Conservation (phyloP, 1,140 invertebrate genomes). For the Psilanteris sp. region DNA sequence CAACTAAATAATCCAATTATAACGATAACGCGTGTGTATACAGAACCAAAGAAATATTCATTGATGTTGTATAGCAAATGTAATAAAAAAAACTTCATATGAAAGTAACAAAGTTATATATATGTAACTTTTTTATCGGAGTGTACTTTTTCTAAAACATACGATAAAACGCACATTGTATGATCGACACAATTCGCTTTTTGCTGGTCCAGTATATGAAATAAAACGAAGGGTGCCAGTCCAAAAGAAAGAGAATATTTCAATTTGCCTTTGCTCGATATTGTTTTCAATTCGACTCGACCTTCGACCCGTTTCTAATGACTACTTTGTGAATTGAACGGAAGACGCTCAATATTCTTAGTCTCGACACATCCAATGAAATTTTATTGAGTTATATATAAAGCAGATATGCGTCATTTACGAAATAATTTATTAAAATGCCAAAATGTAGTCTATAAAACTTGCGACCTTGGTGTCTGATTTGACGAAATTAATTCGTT, state of each 20-base stretch:
- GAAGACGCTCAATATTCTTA: no score
- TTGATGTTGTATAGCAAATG: no score
- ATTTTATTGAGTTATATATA: no score
- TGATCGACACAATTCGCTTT: slow-evolving; percentile 26
- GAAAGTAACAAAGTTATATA: neutral
- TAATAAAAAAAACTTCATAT: neutral
- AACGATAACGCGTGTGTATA: no score
- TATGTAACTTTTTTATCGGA: slow-evolving; percentile 3
- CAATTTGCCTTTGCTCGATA: slow-evolving; percentile 26
- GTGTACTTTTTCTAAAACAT: slow-evolving; percentile 17
- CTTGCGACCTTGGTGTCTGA: no score
- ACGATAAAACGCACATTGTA: slow-evolving; percentile 20
- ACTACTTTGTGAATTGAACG: slow-evolving; percentile 8
- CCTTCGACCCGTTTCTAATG: slow-evolving; percentile 34
- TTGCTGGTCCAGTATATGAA: neutral
- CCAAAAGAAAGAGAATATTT: slow-evolving; percentile 12
- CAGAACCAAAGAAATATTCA: no score
- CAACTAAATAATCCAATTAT: no score
- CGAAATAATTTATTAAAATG: no score
- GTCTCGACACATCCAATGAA: no score
- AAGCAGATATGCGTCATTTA: no score
- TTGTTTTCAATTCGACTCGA: slow-evolving; percentile 15
- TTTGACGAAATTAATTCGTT: no score
- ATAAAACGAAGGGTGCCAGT: slow-evolving; percentile 9
- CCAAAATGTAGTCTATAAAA: no score